Conservation (phyloP, 2,797 vertebrate genomes). For the Pyrocephalus nanus region DNA sequence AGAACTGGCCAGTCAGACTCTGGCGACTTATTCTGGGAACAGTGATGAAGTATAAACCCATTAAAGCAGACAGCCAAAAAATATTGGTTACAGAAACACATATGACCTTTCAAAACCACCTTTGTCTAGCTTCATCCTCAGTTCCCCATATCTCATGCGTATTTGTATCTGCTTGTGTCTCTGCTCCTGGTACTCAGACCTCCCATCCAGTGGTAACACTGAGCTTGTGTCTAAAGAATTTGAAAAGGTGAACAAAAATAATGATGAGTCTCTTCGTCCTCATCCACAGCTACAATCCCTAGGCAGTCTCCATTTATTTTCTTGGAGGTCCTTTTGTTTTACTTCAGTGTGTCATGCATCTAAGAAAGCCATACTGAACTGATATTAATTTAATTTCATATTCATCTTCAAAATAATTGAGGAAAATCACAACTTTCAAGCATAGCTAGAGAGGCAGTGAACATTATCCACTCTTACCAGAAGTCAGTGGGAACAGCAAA, state of each 20-base stretch:
- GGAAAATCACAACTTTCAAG: neutral
- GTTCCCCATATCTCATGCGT: neutral
- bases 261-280: neutral
- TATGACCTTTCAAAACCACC: neutral
- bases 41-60: neutral
- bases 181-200: neutral
- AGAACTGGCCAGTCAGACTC: neutral
- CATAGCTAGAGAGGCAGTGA: neutral
- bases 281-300: neutral
- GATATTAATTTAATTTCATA: neutral
- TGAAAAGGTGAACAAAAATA: neutral
- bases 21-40: neutral
- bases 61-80: neutral
- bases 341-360: neutral
- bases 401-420: neutral
- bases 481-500: neutral
- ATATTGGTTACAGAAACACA: neutral
- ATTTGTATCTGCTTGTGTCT: neutral
- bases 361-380: neutral
- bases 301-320: neutral
- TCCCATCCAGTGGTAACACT: neutral
- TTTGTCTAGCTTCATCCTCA: neutral
- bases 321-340: neutral
- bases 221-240: neutral
- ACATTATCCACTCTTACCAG: neutral